phyloP scores from a whole-genome alignment of 2,888 invertebrate genomes.

The Empis livida region DNA sequence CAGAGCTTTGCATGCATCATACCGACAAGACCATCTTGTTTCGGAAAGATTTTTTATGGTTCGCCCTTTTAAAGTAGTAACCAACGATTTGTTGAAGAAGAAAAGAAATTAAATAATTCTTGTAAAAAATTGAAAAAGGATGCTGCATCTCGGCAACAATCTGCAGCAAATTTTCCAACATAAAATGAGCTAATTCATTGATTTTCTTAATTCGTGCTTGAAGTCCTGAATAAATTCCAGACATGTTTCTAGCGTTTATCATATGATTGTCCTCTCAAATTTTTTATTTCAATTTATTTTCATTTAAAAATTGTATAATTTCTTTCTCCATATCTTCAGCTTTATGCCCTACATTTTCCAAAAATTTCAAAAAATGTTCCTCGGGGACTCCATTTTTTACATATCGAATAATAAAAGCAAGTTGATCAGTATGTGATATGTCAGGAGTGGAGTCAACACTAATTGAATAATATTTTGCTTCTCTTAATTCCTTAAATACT shows the following conservation, averaged over 20 bases:
- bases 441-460: background rate
- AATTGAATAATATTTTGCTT: background rate
- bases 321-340: conserved; percentile 3
- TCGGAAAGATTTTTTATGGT: background rate
- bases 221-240: background rate
- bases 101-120: background rate
- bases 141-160: background rate
- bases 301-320: background rate
- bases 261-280: background rate
- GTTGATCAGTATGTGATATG: background rate
- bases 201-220: background rate
- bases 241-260: background rate
- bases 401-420: background rate
- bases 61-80: background rate
- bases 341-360: conserved; percentile 2
- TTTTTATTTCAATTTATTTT: conserved; percentile 1
- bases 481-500: background rate
- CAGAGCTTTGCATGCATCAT: background rate
- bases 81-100: conserved; percentile 1
- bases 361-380: background rate
- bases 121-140: conserved; percentile 1
- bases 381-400: background rate
- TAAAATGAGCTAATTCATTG: background rate
- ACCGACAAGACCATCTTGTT: background rate
- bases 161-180: background rate